Evolutionary conservation across 2,113 vertebrate genomes (phyloP).

Genomic region (Nerophis ophidion): DNA sequence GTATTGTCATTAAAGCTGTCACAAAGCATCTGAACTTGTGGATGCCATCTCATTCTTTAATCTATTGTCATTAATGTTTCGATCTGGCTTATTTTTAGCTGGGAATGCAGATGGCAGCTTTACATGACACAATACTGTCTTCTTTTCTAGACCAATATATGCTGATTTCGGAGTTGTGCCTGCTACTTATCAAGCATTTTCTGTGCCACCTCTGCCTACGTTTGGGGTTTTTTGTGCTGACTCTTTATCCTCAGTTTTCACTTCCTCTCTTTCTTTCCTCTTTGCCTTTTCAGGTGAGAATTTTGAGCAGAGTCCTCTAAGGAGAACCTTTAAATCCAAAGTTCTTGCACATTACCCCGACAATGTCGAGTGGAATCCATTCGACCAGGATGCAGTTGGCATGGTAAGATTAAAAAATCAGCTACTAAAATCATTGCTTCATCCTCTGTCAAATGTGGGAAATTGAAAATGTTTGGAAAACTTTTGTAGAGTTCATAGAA

Average conservation of each 20-base stretch:
- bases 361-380: constrained; percentile 98
- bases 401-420: constrained; percentile 75
- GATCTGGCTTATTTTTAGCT: background rate
- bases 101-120: constrained; percentile 58
- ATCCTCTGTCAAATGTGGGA: no score
- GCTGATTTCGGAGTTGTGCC: constrained; percentile 51
- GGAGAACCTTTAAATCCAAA: constrained; percentile 98
- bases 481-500: background rate
- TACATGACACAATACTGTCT: constrained; percentile 60
- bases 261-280: constrained; percentile 10
- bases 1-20: constrained; percentile 67
- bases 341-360: constrained; percentile 96
- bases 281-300: constrained; percentile 84
- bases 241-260: constrained; percentile 22
- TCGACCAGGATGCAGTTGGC: constrained; percentile 98
- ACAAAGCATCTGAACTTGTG: constrained; percentile 30
- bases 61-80: background rate
- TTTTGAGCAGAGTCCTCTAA: constrained; percentile 97
- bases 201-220: constrained; percentile 12
- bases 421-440: no score
- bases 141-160: constrained; percentile 48
- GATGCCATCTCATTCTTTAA: background rate
- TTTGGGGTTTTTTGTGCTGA: constrained; percentile 9
- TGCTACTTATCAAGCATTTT: constrained; percentile 43
- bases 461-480: no score